Evolutionary conservation across 2,113 vertebrate species (phyloP).

Genomic region (Marmota monax): DNA sequence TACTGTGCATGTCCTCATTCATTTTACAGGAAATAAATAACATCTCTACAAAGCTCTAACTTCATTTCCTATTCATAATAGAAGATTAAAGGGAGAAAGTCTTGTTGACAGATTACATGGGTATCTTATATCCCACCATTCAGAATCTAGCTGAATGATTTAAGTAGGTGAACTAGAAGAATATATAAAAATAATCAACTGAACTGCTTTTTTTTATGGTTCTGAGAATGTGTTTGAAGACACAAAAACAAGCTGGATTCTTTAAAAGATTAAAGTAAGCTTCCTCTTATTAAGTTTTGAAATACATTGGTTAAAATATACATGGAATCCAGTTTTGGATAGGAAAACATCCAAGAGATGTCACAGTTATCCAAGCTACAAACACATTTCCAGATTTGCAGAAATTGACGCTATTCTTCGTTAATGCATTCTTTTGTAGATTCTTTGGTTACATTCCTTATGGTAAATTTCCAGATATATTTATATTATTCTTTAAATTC

Average conservation of each 20-base stretch:
- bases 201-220: background rate
- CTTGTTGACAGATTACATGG: constrained; percentile 60
- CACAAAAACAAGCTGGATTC: background rate
- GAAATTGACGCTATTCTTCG: background rate
- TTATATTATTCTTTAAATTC: background rate
- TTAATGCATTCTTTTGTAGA: background rate
- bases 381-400: background rate
- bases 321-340: constrained; percentile 12
- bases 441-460: background rate
- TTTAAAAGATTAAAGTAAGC: constrained; percentile 30
- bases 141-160: constrained; percentile 33
- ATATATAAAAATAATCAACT: constrained; percentile 7
- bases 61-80: constrained; percentile 60
- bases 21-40: constrained; percentile 70
- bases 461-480: background rate
- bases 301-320: constrained; percentile 20
- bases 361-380: background rate
- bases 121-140: background rate
- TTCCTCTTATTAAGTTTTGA: constrained; percentile 28
- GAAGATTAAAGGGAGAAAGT: constrained; percentile 52
- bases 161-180: constrained; percentile 36
- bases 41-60: constrained; percentile 52
- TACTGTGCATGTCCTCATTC: constrained; percentile 35
- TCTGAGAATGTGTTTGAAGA: background rate
- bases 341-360: background rate